Evolutionary conservation across 1,140 invertebrate genomes (phyloP).

Genomic region (Lethrus apterus): DNA sequence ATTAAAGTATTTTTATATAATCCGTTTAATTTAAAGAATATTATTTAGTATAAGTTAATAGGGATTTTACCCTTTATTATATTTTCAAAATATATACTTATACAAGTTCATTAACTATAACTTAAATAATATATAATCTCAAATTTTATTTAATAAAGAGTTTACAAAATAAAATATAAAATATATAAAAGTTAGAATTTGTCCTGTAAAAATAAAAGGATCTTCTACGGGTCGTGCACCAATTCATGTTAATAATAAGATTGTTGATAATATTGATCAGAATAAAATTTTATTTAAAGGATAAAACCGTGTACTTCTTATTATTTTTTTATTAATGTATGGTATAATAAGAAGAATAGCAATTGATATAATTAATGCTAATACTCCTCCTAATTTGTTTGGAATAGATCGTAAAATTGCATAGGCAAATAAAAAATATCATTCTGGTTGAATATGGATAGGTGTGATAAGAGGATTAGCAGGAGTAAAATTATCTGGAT

Average conservation of each 20-base stretch:
- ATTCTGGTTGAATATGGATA: slow-evolving; percentile 66
- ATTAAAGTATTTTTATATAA: slow-evolving; percentile 34
- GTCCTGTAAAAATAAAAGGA: slow-evolving; percentile 52
- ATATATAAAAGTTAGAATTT: slow-evolving; percentile 52
- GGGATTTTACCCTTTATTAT: slow-evolving; percentile 48
- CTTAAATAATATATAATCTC: slow-evolving; percentile 46
- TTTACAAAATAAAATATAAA: slow-evolving; percentile 44
- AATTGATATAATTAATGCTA: slow-evolving; percentile 56
- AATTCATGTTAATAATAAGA: slow-evolving; percentile 59
- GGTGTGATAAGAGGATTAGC: slow-evolving; percentile 62
- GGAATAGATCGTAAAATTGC: slow-evolving; percentile 65
- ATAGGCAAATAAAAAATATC: slow-evolving; percentile 71
- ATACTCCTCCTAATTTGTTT: slow-evolving; percentile 65
- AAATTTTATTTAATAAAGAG: slow-evolving; percentile 42
- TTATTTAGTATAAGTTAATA: slow-evolving; percentile 46
- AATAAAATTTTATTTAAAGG: slow-evolving; percentile 52
- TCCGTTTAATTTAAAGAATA: slow-evolving; percentile 36
- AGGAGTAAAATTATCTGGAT: slow-evolving; percentile 62
- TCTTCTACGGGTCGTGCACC: slow-evolving; percentile 54
- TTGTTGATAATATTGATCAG: slow-evolving; percentile 47
- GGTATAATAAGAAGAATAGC: slow-evolving; percentile 51
- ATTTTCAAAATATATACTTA: slow-evolving; percentile 60
- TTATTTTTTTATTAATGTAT: slow-evolving; percentile 46
- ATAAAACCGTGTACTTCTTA: slow-evolving; percentile 48
- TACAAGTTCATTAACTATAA: slow-evolving; percentile 50